A percentile compares a stretch with the other conserved stretches of the same genome.
Evolutionary conservation across 2,113 vertebrate species (phyloP).

Genomic region (Pseudolaguvia tuberculata): DNA sequence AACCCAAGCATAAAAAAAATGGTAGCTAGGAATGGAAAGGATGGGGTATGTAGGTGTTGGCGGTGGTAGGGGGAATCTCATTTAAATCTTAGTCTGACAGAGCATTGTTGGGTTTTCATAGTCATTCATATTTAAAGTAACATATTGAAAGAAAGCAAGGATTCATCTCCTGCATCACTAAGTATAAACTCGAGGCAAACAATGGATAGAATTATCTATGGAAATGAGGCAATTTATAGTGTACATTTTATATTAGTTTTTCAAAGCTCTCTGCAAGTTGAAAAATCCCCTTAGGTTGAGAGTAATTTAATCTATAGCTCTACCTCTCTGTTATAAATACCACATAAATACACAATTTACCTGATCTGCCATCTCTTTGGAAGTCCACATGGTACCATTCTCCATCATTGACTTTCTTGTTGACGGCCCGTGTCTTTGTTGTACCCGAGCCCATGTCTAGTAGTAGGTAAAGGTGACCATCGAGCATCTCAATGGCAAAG

Average conservation of each 20-base stretch:
- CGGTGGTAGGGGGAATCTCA: conserved; percentile 15
- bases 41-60: conserved; percentile 11
- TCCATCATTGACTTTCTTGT: conserved; percentile 94
- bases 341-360: conserved; percentile 59
- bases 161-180: conserved; percentile 12
- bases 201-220: not conserved
- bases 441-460: conserved; percentile 98
- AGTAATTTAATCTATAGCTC: no score
- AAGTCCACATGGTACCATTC: conserved; percentile 99
- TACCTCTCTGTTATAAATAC: no score
- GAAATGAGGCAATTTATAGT: conserved; percentile 9
- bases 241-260: not conserved
- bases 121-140: conserved; percentile 25
- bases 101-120: conserved; percentile 14
- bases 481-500: conserved; percentile 97
- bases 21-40: conserved; percentile 26
- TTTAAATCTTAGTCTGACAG: conserved; percentile 47
- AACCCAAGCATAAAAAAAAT: conserved; percentile 47
- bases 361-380: conserved; percentile 92
- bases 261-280: not conserved
- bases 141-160: conserved; percentile 21
- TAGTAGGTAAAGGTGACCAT: conserved; percentile 90
- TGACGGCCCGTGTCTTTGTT: conserved; percentile 90
- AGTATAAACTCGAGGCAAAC: conserved; percentile 9
- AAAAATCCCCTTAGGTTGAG: not conserved